A percentile compares a stretch with the other conserved stretches of the same genome.
Evolutionary conservation across 1,140 invertebrate genomes (phyloP).

Genomic region (Brachionus rubens): DNA sequence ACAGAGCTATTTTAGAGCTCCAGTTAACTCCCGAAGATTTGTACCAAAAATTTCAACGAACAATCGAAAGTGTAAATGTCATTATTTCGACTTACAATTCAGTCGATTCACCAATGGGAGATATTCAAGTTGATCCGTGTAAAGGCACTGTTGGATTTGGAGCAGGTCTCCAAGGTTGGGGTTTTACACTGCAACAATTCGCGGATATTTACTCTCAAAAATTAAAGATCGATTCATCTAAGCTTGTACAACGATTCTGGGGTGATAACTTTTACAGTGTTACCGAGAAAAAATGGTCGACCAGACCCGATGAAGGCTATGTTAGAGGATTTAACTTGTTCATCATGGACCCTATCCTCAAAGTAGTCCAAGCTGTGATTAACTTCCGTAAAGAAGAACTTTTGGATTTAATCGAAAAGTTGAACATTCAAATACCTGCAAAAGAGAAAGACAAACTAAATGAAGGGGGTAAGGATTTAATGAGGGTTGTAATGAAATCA

Average conservation of each 20-base stretch:
- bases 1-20: slow-evolving; percentile 39
- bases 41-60: background rate
- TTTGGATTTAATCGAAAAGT: slow-evolving; percentile 65
- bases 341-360: background rate
- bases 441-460: slow-evolving; percentile 82
- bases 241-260: background rate
- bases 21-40: slow-evolving; percentile 30
- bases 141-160: slow-evolving; percentile 34
- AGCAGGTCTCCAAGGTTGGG: slow-evolving; percentile 2
- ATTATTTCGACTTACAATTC: slow-evolving; percentile 33
- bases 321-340: slow-evolving; percentile 13
- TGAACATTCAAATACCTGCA: slow-evolving; percentile 84
- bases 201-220: slow-evolving; percentile 1
- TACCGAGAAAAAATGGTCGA: slow-evolving; percentile 25
- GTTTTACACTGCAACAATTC: slow-evolving; percentile 19
- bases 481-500: slow-evolving; percentile 80
- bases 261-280: background rate
- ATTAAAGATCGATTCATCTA: slow-evolving; percentile 48
- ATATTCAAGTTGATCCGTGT: background rate
- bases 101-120: background rate
- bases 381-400: slow-evolving; percentile 88
- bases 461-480: slow-evolving; percentile 53
- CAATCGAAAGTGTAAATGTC: slow-evolving; percentile 21
- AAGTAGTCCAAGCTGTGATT: background rate
- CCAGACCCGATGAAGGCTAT: background rate